A percentile compares a stretch with the other conserved stretches of the same genome.
These are phyloP conservation scores for Cottus gobio DNA, from an alignment of 2,113 vertebrate genomes.

Conservation along the genomic window DNA sequence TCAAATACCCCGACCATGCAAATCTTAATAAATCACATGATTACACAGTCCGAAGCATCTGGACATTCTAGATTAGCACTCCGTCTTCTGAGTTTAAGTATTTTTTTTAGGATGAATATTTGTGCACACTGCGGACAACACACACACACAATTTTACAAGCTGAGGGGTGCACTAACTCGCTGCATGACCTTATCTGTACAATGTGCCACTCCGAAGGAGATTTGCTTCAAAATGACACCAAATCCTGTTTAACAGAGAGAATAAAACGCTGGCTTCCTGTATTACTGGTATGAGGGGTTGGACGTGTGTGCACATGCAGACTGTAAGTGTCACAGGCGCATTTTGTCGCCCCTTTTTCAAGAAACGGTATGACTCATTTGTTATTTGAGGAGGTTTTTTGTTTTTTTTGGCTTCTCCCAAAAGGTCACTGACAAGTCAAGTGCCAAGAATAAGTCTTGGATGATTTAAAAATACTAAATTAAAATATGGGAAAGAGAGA, in stretches of 20 bases:
- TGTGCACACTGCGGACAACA: background rate
- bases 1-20: constrained; percentile 12
- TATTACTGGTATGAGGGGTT: background rate
- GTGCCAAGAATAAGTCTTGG: background rate
- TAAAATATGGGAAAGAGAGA: background rate
- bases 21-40: constrained; percentile 47
- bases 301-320: constrained; percentile 1
- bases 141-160: constrained; percentile 4
- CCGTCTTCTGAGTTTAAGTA: constrained; percentile 9
- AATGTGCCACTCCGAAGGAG: constrained; percentile 28
- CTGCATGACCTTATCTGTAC: constrained; percentile 53
- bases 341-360: constrained; percentile 30
- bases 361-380: constrained; percentile 38
- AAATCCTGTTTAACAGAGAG: constrained; percentile 48
- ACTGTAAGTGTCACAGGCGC: background rate
- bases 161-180: constrained; percentile 35
- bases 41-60: constrained; percentile 50
- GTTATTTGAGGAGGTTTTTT: constrained; percentile 28
- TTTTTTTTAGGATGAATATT: background rate
- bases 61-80: constrained; percentile 65
- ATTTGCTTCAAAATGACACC: constrained; percentile 51
- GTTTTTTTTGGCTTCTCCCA: background rate
- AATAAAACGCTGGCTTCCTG: constrained; percentile 23
- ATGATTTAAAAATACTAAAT: background rate
- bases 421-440: constrained; percentile 51